Percentiles rank a stretch among this genome's conserved stretches.
phyloP scores from a whole-genome alignment of 2,113 vertebrate genomes.

The Bufo gargarizans region DNA sequence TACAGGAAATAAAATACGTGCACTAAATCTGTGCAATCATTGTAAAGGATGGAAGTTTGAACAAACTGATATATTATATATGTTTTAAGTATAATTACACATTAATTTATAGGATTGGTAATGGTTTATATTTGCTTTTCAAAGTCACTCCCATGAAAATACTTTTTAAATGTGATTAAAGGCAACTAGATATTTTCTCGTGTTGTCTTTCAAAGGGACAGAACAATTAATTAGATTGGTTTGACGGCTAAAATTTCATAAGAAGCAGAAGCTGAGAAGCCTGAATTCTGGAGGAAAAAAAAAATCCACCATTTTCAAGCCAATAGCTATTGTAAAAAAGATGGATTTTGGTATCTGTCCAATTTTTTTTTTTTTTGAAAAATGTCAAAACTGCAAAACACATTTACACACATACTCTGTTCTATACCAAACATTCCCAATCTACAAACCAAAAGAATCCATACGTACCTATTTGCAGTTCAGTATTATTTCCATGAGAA shows the following conservation, averaged over 20 bases:
- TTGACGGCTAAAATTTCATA: neutral
- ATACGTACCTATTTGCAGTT: no score
- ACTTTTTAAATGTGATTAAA: constrained; percentile 35
- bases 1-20: constrained; percentile 43
- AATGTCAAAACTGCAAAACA: no score
- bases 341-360: no score
- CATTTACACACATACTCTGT: no score
- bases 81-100: constrained; percentile 21
- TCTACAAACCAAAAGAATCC: no score
- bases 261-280: neutral
- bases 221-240: neutral
- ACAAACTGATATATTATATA: constrained; percentile 19
- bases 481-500: no score
- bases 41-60: constrained; percentile 3
- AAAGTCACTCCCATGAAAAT: neutral
- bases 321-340: no score
- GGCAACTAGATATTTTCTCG: constrained; percentile 37
- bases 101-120: constrained; percentile 2
- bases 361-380: no score
- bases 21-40: constrained; percentile 16
- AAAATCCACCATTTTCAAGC: neutral
- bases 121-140: constrained; percentile 30
- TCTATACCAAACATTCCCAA: no score
- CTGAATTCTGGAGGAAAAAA: neutral
- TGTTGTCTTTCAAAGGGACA: constrained; percentile 3